Base-by-base conservation (phyloP, 2,113 vertebrate species). In the Zapornia atra region DNA sequence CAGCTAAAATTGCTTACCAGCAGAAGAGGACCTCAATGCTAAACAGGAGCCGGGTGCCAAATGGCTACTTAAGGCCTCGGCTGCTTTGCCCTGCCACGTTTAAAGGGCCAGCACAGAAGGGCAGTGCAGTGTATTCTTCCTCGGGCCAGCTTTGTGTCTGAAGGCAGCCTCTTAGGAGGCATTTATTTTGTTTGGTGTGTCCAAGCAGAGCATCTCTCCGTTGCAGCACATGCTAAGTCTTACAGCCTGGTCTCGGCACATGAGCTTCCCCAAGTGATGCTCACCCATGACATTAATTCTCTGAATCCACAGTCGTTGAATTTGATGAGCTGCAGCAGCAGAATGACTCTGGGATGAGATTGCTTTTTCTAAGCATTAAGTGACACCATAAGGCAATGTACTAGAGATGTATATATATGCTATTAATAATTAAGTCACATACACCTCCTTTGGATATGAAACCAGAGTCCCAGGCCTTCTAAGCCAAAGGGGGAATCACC, bases 181-280 rank as follows among this genome's bases (percentile, higher is more conserved):
- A 0, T 12, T 64, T 0, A 29, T 14, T 6, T 5, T 33, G 46
- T 5, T 17, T 44, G 6, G 1, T 16, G 44, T 13, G 8, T 2
- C 28, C 46, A 8, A 18, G 8, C 34, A 5, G 0, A 1, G 26
- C 10, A 12, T 19, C 4, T 8, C 0, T 0, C 11, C 11, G 25
- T 11, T 16, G 76, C 53, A 29, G 54, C 18, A 3, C 16, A 1
- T 0, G 0, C 17, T 5, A 10, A 8, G 4, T 6, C 22, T 40
- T 15, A 25, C 42, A 26, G 17, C 81, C 34, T 36, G 36, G 25
- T 40, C 36, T 65, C 0, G 0, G 60, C 24, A 17, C 26, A 1
- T 3, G 19, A 40, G 11, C 11, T 24, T 50, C 48, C n/a, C 17
- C 3, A 21, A 7, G 73, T 6, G 46, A 7, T 63, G 51, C 5